These are phyloP conservation scores for Mus caroli DNA, from an alignment of 2,797 vertebrate genomes.

Conservation along the genomic window DNA sequence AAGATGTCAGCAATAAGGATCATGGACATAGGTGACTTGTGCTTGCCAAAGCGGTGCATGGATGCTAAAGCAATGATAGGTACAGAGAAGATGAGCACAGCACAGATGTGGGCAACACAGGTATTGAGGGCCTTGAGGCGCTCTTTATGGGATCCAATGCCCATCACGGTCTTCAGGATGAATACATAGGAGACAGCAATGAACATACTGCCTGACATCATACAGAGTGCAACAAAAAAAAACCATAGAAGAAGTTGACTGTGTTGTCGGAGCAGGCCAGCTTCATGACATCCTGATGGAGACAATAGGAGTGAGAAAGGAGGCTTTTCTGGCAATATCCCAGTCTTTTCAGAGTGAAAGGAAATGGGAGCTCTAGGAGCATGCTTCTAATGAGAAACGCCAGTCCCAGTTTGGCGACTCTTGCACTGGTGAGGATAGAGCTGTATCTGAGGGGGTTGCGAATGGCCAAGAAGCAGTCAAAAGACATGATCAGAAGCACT, in stretches of 20 bases:
- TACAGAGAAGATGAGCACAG: conserved; percentile 72
- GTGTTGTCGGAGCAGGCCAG: conserved; percentile 79
- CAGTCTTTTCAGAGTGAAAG: conserved; percentile 67
- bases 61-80: conserved; percentile 67
- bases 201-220: conserved; percentile 52
- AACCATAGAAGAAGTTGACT: conserved; percentile 62
- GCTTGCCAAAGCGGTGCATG: conserved; percentile 63
- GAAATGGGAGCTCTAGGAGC: conserved; percentile 54
- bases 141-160: conserved; percentile 27
- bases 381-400: conserved; percentile 56
- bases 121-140: conserved; percentile 73
- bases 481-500: conserved; percentile 64
- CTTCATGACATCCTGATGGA: conserved; percentile 84
- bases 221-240: conserved; percentile 64
- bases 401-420: conserved; percentile 51
- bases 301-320: conserved; percentile 84
- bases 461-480: conserved; percentile 74
- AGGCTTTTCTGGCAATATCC: conserved; percentile 23
- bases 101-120: conserved; percentile 70
- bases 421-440: conserved; percentile 64
- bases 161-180: conserved; percentile 59
- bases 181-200: conserved; percentile 64
- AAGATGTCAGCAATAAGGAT: conserved; percentile 77
- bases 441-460: conserved; percentile 61
- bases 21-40: conserved; percentile 56